phyloP scores from a whole-genome alignment of 2,797 vertebrate species.

The Acanthis flammea region DNA sequence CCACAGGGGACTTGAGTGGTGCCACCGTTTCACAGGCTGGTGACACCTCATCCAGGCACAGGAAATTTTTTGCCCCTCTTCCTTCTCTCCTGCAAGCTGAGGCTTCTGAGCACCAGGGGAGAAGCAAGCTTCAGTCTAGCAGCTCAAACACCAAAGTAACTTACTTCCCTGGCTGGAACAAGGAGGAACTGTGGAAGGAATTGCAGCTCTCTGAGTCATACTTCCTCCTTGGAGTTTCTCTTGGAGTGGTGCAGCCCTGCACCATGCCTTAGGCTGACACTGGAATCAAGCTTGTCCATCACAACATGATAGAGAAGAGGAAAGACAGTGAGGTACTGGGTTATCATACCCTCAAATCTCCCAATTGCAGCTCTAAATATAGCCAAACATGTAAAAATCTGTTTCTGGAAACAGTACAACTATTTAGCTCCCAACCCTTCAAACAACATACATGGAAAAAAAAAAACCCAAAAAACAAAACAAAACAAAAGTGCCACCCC shows the following conservation, averaged over 20 bases:
- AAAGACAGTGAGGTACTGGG: neutral
- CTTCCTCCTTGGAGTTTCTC: slow-evolving; percentile 63
- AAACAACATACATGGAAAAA: neutral
- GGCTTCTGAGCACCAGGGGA: neutral
- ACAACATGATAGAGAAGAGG: neutral
- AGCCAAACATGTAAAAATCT: slow-evolving; percentile 53
- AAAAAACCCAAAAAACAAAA: neutral
- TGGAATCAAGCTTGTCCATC: neutral
- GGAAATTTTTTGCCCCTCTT: neutral
- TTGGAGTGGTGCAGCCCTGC: slow-evolving; percentile 45
- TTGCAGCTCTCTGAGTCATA: slow-evolving; percentile 61
- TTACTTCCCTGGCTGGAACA: slow-evolving; percentile 43
- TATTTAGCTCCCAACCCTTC: slow-evolving; percentile 30
- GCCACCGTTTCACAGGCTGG: neutral
- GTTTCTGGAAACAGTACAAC: slow-evolving; percentile 52
- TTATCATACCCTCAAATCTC: slow-evolving; percentile 22
- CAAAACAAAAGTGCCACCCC: neutral
- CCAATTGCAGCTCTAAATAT: slow-evolving; percentile 31
- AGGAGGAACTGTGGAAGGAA: slow-evolving; percentile 65
- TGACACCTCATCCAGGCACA: neutral
- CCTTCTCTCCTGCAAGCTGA: neutral
- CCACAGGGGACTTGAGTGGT: neutral
- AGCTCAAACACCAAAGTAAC: slow-evolving; percentile 7
- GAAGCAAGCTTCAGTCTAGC: neutral
- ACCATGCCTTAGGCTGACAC: slow-evolving; percentile 34